Percentiles rank a stretch among this genome's conserved stretches.
phyloP scores from a whole-genome alignment of 2,888 invertebrate species.

The Panopea generosa region DNA sequence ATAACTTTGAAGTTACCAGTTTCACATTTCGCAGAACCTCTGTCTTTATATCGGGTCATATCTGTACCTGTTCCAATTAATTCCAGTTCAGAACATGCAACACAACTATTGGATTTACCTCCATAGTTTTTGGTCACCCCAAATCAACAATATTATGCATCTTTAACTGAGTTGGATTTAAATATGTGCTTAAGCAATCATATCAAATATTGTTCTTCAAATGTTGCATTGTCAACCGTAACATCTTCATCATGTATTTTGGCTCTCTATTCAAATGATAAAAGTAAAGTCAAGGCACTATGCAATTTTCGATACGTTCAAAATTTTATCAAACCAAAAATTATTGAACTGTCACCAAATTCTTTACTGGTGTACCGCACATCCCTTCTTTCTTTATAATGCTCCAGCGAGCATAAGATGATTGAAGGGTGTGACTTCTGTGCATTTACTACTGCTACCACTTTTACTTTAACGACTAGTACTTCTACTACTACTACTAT shows the following conservation, averaged over 20 bases:
- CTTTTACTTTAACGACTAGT: no score
- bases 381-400: slow-evolving; percentile 17
- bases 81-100: slow-evolving; percentile 49
- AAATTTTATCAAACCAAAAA: slow-evolving; percentile 26
- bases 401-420: slow-evolving; percentile 23
- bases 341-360: slow-evolving; percentile 24
- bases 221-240: slow-evolving; percentile 20
- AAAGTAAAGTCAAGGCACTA: slow-evolving; percentile 4
- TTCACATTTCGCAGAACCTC: slow-evolving; percentile 37
- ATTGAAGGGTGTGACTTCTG: slow-evolving; percentile 38
- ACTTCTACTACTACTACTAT: no score
- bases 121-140: slow-evolving; percentile 21
- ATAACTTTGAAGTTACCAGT: slow-evolving; percentile 46
- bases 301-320: slow-evolving; percentile 37
- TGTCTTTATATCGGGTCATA: slow-evolving; percentile 37
- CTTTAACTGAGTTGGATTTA: slow-evolving; percentile 10
- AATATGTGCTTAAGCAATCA: slow-evolving; percentile 1
- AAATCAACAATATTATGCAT: slow-evolving; percentile 23
- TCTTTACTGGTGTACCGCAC: slow-evolving; percentile 24
- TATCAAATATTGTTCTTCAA: slow-evolving; percentile 13
- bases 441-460: no score
- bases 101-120: slow-evolving; percentile 50
- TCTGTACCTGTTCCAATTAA: slow-evolving; percentile 53
- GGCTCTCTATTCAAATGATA: slow-evolving; percentile 32
- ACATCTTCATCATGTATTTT: slow-evolving; percentile 20